These are phyloP conservation scores for Diglossa cyanea DNA, from an alignment of 2,797 vertebrate species.

Conservation along the genomic window DNA sequence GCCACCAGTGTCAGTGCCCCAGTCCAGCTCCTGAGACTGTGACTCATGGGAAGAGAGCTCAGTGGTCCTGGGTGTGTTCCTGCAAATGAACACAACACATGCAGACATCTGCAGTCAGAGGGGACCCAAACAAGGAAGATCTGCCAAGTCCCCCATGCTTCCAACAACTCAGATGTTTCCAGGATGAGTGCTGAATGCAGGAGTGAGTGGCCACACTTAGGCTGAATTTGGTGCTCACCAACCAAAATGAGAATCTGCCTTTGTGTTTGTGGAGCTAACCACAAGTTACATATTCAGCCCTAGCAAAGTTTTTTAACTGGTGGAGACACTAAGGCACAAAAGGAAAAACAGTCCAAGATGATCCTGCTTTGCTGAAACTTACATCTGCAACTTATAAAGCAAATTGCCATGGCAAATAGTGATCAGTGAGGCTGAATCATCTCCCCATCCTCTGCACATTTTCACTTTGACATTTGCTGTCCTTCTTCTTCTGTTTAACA, in stretches of 20 bases:
- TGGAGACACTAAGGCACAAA: not conserved
- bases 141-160: not conserved
- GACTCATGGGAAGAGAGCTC: not conserved
- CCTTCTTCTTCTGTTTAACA: conserved; percentile 32
- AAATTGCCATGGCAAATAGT: conserved; percentile 36
- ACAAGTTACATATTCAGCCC: not conserved
- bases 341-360: not conserved
- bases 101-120: not conserved
- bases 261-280: not conserved
- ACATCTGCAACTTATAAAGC: conserved; percentile 40
- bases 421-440: conserved; percentile 55
- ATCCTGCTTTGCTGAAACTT: conserved; percentile 8
- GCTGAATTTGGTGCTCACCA: not conserved
- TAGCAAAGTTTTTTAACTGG: not conserved
- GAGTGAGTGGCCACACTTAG: not conserved
- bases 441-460: conserved; percentile 58
- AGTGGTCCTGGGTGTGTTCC: not conserved
- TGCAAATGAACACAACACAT: not conserved
- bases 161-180: not conserved
- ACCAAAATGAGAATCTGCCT: not conserved
- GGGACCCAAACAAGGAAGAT: not conserved
- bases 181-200: not conserved
- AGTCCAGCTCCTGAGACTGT: not conserved
- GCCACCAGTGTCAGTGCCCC: not conserved
- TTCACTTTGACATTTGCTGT: conserved; percentile 60